phyloP scores from a whole-genome alignment of 2,113 vertebrate species.

The Oreochromis spilurus region DNA sequence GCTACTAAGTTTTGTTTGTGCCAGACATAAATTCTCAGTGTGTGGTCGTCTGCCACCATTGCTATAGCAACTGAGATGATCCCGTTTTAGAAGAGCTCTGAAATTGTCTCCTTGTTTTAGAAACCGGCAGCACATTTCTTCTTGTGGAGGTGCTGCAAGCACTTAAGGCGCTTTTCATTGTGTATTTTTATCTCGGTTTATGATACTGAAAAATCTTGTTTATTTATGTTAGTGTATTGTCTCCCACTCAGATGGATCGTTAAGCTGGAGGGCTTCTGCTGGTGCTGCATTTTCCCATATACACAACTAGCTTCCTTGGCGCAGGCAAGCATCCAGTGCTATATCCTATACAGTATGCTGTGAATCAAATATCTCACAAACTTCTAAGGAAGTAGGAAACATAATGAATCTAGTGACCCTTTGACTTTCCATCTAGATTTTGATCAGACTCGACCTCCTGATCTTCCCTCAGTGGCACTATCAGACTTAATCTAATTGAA shows the following conservation, averaged over 20 bases:
- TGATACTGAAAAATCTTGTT: background rate
- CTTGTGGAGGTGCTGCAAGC: background rate
- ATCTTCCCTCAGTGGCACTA: background rate
- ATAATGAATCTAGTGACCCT: background rate
- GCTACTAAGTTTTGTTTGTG: slow-evolving; percentile 17
- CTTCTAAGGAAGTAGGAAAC: background rate
- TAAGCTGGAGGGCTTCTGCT: background rate
- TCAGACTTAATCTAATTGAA: background rate
- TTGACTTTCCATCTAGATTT: background rate
- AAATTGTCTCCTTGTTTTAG: slow-evolving; percentile 40
- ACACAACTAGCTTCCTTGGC: background rate
- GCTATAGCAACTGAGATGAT: slow-evolving; percentile 62
- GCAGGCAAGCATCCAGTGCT: background rate
- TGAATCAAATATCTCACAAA: background rate
- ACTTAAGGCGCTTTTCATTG: background rate
- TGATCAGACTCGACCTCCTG: background rate
- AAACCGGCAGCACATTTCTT: background rate
- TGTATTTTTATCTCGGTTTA: background rate
- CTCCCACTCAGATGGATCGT: background rate
- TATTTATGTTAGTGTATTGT: slow-evolving; percentile 2
- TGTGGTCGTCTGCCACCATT: slow-evolving; percentile 57
- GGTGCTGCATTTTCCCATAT: background rate
- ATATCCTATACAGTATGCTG: background rate
- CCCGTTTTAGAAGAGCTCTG: slow-evolving; percentile 38
- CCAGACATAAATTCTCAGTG: slow-evolving; percentile 48